A percentile compares a stretch with the other conserved stretches of the same genome.
Conservation (phyloP, 2,888 invertebrate genomes). For the Mythimna vitellina region DNA sequence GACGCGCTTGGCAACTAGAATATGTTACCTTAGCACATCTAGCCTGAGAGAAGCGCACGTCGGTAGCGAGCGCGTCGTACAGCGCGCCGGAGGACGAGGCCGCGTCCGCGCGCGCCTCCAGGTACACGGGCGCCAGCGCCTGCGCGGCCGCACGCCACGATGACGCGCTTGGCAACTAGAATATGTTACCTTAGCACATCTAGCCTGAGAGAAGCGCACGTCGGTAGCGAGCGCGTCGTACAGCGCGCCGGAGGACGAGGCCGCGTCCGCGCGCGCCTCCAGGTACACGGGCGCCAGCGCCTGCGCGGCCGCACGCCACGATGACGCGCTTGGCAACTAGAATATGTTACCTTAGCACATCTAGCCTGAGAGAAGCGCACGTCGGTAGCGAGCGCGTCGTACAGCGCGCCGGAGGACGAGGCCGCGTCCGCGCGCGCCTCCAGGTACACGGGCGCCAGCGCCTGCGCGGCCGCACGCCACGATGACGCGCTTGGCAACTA, state of each 20-base stretch:
- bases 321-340: constrained; percentile 92
- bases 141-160: constrained; percentile 94
- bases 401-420: constrained; percentile 76
- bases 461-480: constrained; percentile 94
- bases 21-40: constrained; percentile 92
- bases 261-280: constrained; percentile 45
- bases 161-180: constrained; percentile 92
- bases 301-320: constrained; percentile 94
- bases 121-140: constrained; percentile 67
- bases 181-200: constrained; percentile 92
- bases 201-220: constrained; percentile 93
- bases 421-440: constrained; percentile 51
- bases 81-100: constrained; percentile 74
- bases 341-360: constrained; percentile 92
- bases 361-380: constrained; percentile 93
- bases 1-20: constrained; percentile 92
- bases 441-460: constrained; percentile 55
- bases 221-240: constrained; percentile 93
- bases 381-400: constrained; percentile 93
- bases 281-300: constrained; percentile 67
- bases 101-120: constrained; percentile 43
- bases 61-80: constrained; percentile 92
- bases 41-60: constrained; percentile 93
- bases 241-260: constrained; percentile 73
- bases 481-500: constrained; percentile 92